Conservation (phyloP, 2,113 vertebrate species). For the Scartelaos histophorus region DNA sequence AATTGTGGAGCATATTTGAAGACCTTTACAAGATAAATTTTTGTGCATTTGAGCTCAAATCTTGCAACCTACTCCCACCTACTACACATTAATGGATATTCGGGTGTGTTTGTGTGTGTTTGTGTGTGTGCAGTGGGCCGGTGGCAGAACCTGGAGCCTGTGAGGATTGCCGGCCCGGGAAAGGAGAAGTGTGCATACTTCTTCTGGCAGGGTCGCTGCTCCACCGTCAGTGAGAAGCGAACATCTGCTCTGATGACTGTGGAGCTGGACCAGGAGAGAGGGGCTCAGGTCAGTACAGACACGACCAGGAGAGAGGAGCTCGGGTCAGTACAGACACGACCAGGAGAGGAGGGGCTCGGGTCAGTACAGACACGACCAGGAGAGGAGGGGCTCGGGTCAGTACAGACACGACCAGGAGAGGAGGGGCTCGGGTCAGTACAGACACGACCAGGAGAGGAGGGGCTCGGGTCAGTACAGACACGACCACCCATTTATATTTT, state of each 20-base stretch:
- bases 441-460: too few species aligned
- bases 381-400: too few species aligned
- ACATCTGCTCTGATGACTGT: slow-evolving; percentile 96
- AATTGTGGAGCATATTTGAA: too few species aligned
- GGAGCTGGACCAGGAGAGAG: slow-evolving; percentile 94
- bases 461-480: too few species aligned
- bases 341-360: too few species aligned
- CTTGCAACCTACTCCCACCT: too few species aligned
- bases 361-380: too few species aligned
- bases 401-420: slow-evolving; percentile 83
- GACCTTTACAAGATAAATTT: too few species aligned
- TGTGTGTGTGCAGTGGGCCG: slow-evolving; percentile 83
- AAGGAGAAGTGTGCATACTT: slow-evolving; percentile 96
- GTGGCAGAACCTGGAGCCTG: slow-evolving; percentile 85
- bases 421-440: slow-evolving; percentile 87
- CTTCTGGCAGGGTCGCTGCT: slow-evolving; percentile 98
- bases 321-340: background rate
- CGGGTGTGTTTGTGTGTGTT: too few species aligned
- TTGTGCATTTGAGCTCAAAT: too few species aligned
- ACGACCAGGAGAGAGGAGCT: background rate
- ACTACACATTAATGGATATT: too few species aligned
- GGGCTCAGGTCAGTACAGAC: slow-evolving; percentile 84
- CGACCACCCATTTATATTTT: too few species aligned
- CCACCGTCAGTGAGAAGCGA: slow-evolving; percentile 93
- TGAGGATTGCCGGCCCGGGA: slow-evolving; percentile 80